Percentiles rank a stretch among this genome's conserved stretches.
Conservation (phyloP, 2,888 invertebrate species). For the Tachina lurida region DNA sequence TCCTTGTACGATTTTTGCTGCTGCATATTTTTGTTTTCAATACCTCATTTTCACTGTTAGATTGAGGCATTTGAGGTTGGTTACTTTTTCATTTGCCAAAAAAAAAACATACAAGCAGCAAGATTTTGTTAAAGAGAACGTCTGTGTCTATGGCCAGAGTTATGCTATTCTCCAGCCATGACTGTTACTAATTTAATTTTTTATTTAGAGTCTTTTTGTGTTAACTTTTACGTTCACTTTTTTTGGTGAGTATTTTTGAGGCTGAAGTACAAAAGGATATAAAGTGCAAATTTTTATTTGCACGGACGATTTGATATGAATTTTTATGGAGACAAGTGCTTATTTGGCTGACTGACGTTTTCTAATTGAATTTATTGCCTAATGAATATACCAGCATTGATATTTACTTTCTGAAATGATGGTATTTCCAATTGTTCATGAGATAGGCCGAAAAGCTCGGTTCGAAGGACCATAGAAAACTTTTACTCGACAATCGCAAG, state of each 20-base stretch:
- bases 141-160: conserved; percentile 12
- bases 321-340: no score
- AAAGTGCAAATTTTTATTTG: not conserved
- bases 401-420: no score
- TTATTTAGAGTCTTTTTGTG: conserved; percentile 47
- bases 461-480: no score
- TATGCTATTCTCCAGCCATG: conserved; percentile 54
- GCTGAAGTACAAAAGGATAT: not conserved
- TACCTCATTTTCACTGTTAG: not conserved
- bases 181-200: conserved; percentile 68
- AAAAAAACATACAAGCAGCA: not conserved
- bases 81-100: conserved; percentile 11
- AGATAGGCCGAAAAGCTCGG: no score
- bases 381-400: no score
- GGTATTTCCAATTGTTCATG: no score
- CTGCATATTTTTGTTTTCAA: not conserved
- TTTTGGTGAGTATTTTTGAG: not conserved
- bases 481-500: no score
- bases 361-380: no score
- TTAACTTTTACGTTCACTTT: conserved; percentile 25
- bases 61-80: conserved; percentile 7
- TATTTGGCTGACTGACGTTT: no score
- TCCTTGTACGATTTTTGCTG: not conserved
- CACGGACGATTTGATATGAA: no score
- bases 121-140: not conserved